Evolutionary conservation across 2,113 vertebrate genomes (phyloP).

Genomic region (Cairina moschata): DNA sequence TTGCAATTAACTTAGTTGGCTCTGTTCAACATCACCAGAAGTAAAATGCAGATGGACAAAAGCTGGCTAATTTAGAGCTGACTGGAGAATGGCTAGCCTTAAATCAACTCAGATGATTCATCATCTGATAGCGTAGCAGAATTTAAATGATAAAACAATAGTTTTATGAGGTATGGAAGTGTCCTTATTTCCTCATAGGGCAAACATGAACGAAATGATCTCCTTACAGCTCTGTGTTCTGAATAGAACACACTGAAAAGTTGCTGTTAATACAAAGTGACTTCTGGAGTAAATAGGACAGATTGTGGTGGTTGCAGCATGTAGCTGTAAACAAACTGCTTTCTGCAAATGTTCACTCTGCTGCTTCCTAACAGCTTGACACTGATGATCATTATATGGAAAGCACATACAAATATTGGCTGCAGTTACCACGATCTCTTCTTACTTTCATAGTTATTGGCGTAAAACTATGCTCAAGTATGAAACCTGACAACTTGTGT

Average conservation of each 20-base stretch:
- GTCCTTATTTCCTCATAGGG: not conserved
- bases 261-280: not conserved
- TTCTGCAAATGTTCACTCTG: slow-evolving; percentile 13
- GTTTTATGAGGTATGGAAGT: not conserved
- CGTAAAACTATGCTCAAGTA: not conserved
- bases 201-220: not conserved
- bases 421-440: not conserved
- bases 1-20: not conserved
- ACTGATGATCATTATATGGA: not conserved
- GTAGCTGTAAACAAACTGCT: slow-evolving; percentile 24
- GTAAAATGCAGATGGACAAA: not conserved
- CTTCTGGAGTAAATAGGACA: slow-evolving; percentile 17
- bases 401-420: not conserved
- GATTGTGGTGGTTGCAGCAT: slow-evolving; percentile 22
- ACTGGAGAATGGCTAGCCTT: not conserved
- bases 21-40: not conserved
- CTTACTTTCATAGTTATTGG: not conserved
- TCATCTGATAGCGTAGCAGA: not conserved
- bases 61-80: not conserved
- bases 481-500: not conserved
- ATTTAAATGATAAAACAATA: not conserved
- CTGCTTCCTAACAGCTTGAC: slow-evolving; percentile 23
- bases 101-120: not conserved
- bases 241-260: not conserved
- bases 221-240: not conserved